Evolutionary conservation across 2,797 vertebrate genomes (phyloP).

Genomic region (Acanthis flammea): DNA sequence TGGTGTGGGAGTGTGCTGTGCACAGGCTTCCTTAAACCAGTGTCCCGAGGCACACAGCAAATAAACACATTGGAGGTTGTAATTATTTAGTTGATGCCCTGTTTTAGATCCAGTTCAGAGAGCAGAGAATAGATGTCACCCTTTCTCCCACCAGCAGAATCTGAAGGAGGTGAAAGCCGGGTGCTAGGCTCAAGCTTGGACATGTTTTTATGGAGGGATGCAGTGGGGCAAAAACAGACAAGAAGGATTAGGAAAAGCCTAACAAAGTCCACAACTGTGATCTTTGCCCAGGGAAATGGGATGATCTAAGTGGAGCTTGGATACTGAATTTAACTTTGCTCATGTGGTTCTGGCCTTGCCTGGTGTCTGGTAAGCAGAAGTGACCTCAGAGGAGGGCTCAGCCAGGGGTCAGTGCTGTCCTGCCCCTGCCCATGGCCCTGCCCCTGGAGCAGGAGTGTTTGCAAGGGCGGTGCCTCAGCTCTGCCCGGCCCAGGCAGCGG

Average conservation of each 20-base stretch:
- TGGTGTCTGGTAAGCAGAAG: not conserved
- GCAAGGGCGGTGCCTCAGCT: not conserved
- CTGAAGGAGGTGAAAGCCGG: not conserved
- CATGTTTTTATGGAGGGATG: not conserved
- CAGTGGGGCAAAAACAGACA: not conserved
- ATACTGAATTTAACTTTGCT: not conserved
- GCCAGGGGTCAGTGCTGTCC: not conserved
- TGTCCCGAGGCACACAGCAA: not conserved
- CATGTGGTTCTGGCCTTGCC: not conserved
- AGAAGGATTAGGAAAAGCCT: not conserved
- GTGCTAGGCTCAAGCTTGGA: not conserved
- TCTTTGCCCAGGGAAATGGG: not conserved
- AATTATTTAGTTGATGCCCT: not conserved
- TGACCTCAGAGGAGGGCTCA: not conserved
- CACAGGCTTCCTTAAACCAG: not conserved
- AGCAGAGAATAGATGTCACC: not conserved
- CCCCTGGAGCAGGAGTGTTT: fast-evolving
- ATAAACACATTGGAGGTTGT: not conserved
- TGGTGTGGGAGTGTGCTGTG: not conserved
- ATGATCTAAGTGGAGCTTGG: not conserved
- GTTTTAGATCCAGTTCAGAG: not conserved
- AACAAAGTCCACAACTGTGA: not conserved
- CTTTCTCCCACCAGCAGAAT: not conserved
- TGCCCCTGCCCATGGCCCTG: not conserved
- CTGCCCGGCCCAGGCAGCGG: not conserved